Evolutionary conservation across 2,113 vertebrate genomes (phyloP).

Genomic region (Oenanthe melanoleuca): DNA sequence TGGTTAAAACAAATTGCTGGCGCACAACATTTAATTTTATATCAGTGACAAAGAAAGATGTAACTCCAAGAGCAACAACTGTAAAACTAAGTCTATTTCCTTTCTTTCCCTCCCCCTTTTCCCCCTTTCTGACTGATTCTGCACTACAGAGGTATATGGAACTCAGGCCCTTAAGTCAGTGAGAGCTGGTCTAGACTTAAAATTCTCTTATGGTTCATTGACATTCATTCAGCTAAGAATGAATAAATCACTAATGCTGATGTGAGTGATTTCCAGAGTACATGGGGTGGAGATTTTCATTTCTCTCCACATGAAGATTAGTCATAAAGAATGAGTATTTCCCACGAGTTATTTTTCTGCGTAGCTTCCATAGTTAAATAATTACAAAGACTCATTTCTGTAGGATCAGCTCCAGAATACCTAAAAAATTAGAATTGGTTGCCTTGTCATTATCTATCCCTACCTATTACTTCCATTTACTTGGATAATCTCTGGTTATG

Average conservation of each 20-base stretch:
- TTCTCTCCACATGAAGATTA: background rate
- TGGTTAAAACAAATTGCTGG: background rate
- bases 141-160: background rate
- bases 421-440: background rate
- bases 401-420: background rate
- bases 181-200: background rate
- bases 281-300: background rate
- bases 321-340: background rate
- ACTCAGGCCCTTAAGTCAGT: background rate
- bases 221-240: background rate
- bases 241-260: background rate
- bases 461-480: background rate
- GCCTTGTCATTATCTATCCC: background rate
- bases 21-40: background rate
- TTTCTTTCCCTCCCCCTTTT: rapidly evolving
- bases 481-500: background rate
- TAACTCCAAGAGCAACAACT: background rate
- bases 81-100: background rate
- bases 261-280: background rate
- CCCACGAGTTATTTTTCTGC: background rate
- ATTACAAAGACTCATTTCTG: background rate
- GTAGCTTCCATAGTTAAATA: background rate
- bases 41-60: background rate
- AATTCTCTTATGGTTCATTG: background rate
- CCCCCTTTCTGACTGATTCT: background rate